Evolutionary conservation across 2,888 invertebrate genomes (phyloP), one percentile per base, ranked within the genome.

Genomic region (Quadriops clusia): DNA sequence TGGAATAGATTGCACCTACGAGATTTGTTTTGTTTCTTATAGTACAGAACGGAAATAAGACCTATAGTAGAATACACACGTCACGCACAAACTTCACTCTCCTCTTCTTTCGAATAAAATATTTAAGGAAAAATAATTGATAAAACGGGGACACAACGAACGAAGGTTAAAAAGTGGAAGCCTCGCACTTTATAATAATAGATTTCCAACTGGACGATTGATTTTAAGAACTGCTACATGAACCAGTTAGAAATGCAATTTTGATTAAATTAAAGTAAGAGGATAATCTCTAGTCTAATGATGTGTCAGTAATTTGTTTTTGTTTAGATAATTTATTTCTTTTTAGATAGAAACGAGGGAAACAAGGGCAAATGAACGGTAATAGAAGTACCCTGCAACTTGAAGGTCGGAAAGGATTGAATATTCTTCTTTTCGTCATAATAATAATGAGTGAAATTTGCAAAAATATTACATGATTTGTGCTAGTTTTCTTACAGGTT

Each of bases 241-340:
- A 18, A 28, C 14, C 21, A 16, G 9, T 14, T 12, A n/a, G n/a
- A n/a, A n/a, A n/a, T n/a, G n/a, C n/a, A n/a, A n/a, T n/a, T n/a
- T n/a, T n/a, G n/a, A n/a, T n/a, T n/a, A n/a, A n/a, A n/a, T n/a
- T n/a, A n/a, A n/a, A n/a, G n/a, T n/a, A n/a, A n/a, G n/a, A n/a
- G n/a, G n/a, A n/a, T 17, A 35, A 36, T 39, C 34, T 43, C 49
- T 47, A 51, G 46, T 43, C 55, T 57, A 58, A 49, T 59, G 57
- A 58, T 58, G 58, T 57, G 57, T 58, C 56, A 48, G 51, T 41
- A 48, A 47, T 41, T 44, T 44, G 42, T 44, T 42, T 53, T 54
- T 53, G 51, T 52, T 39, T 36, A 32, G 37, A 40, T 34, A n/a
- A n/a, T n/a, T n/a, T n/a, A n/a, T n/a, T n/a, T n/a, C n/a, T n/a